phyloP scores from a whole-genome alignment of 2,797 vertebrate genomes.

The Peromyscus aztecus region DNA sequence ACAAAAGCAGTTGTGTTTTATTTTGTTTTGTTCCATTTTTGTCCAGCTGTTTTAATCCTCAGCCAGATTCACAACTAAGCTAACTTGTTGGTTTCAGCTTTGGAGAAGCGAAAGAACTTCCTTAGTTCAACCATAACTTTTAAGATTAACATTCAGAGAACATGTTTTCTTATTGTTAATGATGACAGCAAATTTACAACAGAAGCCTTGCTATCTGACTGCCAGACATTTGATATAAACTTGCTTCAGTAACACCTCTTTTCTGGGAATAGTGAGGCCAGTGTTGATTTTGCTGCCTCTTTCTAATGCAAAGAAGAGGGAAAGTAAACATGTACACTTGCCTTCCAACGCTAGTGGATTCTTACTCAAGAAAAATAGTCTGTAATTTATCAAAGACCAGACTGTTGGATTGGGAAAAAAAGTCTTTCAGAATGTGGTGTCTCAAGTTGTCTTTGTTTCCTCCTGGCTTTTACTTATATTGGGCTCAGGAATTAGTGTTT shows the following conservation, averaged over 20 bases:
- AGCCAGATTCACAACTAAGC: conserved; percentile 30
- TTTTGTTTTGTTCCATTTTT: not conserved
- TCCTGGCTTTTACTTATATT: not conserved
- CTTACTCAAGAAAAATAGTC: conserved; percentile 28
- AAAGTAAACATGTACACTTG: not conserved
- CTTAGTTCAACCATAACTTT: not conserved
- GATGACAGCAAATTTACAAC: not conserved
- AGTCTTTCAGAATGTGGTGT: not conserved
- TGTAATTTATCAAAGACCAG: not conserved
- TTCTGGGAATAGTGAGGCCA: conserved; percentile 12
- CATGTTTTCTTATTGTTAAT: not conserved
- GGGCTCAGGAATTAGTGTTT: not conserved
- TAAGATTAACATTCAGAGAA: conserved; percentile 37
- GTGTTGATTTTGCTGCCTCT: not conserved
- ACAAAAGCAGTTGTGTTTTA: not conserved
- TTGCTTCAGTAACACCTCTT: not conserved
- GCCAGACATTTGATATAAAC: not conserved
- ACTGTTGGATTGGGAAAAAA: not conserved
- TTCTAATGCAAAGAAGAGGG: conserved; percentile 37
- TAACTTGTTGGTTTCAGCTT: conserved; percentile 13
- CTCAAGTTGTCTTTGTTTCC: not conserved
- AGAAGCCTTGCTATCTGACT: not conserved
- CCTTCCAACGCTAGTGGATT: not conserved
- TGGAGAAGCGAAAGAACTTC: not conserved
- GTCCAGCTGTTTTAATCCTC: conserved; percentile 3